Conservation (phyloP, 2,113 vertebrate genomes). For the pig (Sus scrofa) region T2T-Sscrofa CM000814.6:104432001-104432500, state of each 20-base stretch:
- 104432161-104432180: constrained; percentile 58
- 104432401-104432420: not conserved
- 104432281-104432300: constrained; percentile 76
- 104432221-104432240: constrained; percentile 65
- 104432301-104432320: constrained; percentile 74
- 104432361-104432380: constrained; percentile 39
- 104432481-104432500: not conserved
- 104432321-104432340: constrained; percentile 66
- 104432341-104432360: constrained; percentile 69
- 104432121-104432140: not conserved
- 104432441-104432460: constrained; percentile 8
- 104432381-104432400: not conserved
- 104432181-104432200: constrained; percentile 20
- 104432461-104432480: not conserved
- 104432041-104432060: constrained; percentile 43
- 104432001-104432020: not conserved
- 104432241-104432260: constrained; percentile 61
- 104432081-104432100: constrained; percentile 25
- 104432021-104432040: not conserved
- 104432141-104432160: not conserved
- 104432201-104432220: constrained; percentile 61
- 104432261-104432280: constrained; percentile 74
- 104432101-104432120: constrained; percentile 37
- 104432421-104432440: not conserved
- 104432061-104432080: not conserved